Evolutionary conservation across 2,797 vertebrate genomes (phyloP).

Genomic region (Fundulus diaphanus): DNA sequence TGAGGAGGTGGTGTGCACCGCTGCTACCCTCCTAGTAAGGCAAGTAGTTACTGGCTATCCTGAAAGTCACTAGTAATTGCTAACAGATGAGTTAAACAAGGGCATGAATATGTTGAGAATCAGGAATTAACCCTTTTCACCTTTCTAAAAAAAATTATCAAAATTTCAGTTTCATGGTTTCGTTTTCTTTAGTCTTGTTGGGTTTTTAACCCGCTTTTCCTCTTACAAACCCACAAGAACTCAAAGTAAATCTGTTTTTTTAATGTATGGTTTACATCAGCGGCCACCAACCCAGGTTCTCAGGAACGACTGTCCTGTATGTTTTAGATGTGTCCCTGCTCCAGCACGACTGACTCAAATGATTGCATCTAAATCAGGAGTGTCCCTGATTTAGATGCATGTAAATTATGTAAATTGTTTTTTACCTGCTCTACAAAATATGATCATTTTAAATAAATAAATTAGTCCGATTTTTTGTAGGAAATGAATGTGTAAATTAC

Average conservation of each 20-base stretch:
- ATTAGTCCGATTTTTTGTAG: too few species aligned
- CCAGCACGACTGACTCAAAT: not conserved
- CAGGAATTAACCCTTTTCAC: not conserved
- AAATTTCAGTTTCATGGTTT: not conserved
- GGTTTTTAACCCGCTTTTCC: too few species aligned
- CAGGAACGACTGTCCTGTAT: not conserved
- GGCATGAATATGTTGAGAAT: not conserved
- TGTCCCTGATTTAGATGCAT: too few species aligned
- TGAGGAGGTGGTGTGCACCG: too few species aligned
- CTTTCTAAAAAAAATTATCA: too few species aligned
- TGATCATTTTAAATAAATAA: too few species aligned
- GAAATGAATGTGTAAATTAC: too few species aligned
- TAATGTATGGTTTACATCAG: not conserved
- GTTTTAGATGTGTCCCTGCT: not conserved
- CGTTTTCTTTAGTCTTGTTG: not conserved
- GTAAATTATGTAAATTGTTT: too few species aligned
- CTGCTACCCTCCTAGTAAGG: not conserved
- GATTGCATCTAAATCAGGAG: too few species aligned
- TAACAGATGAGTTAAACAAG: not conserved
- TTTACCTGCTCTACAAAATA: too few species aligned
- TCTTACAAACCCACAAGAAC: too few species aligned
- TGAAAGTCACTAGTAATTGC: not conserved
- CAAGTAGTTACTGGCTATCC: not conserved
- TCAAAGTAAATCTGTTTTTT: not conserved
- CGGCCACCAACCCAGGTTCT: not conserved